Percentiles rank a stretch among this genome's conserved stretches.
Conservation (phyloP, 2,113 vertebrate species). For the Ptychochromis oligacanthus region DNA sequence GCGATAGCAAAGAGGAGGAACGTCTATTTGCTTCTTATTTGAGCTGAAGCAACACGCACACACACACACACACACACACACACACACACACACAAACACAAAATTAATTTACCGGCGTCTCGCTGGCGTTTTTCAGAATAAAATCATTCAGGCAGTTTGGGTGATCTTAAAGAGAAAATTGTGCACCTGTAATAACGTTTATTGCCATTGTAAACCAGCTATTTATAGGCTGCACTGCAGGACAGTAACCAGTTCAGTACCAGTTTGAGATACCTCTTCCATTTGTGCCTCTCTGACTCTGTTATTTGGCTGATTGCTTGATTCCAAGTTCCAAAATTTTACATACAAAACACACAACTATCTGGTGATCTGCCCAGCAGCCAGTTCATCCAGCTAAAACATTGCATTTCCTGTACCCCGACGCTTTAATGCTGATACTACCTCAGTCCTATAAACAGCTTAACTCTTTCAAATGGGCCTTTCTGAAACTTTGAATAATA, state of each 20-base stretch:
- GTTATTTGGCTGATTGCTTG: not conserved
- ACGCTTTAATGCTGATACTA: no score
- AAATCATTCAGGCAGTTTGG: not conserved
- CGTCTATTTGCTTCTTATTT: slow-evolving; percentile 35
- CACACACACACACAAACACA: not conserved
- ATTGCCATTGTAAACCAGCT: not conserved
- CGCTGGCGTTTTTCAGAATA: slow-evolving; percentile 57
- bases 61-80: not conserved
- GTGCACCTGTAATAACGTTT: not conserved
- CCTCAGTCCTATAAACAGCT: no score
- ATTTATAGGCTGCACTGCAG: not conserved
- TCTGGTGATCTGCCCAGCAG: not conserved
- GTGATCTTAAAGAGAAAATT: not conserved
- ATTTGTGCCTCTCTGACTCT: not conserved
- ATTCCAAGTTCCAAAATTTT: not conserved
- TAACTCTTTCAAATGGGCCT: no score
- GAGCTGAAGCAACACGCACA: not conserved
- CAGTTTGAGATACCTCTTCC: not conserved
- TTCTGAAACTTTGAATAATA: no score
- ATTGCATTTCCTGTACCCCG: no score
- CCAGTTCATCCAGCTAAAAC: no score
- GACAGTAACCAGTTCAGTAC: not conserved
- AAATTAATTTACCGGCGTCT: slow-evolving; percentile 23
- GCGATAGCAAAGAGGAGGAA: slow-evolving; percentile 7
- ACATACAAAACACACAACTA: not conserved